A percentile compares a stretch with the other conserved stretches of the same genome.
Evolutionary conservation across 2,888 invertebrate genomes (phyloP).

Genomic region (Leuctra nigra): DNA sequence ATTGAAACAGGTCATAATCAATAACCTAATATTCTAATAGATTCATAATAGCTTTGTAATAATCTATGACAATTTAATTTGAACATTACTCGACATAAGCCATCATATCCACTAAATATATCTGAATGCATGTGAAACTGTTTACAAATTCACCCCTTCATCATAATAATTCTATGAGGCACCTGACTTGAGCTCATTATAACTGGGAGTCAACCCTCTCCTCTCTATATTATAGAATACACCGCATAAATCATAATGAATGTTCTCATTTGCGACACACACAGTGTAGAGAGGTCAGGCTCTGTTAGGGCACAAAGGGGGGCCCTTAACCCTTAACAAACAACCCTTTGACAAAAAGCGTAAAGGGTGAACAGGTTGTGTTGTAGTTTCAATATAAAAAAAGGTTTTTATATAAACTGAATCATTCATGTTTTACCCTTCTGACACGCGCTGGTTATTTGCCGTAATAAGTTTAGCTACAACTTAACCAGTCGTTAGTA

Average conservation of each 20-base stretch:
- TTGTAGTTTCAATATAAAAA: constrained; percentile 14
- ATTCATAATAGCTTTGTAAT: too few relatives aligned
- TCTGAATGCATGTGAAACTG: too few relatives aligned
- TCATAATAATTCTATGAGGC: too few relatives aligned
- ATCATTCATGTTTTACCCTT: constrained; percentile 3
- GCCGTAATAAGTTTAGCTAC: constrained; percentile 13
- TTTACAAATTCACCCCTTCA: too few relatives aligned
- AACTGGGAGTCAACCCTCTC: too few relatives aligned
- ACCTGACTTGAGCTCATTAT: too few relatives aligned
- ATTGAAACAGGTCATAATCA: too few relatives aligned
- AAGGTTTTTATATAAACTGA: neutral
- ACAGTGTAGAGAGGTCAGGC: neutral
- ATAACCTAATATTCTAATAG: too few relatives aligned
- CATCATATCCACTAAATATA: too few relatives aligned
- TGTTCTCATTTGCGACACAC: neutral
- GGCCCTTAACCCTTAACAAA: constrained; percentile 16
- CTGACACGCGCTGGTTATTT: neutral
- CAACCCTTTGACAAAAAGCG: constrained; percentile 15
- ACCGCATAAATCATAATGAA: constrained; percentile 4
- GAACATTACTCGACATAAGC: too few relatives aligned
- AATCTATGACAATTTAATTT: too few relatives aligned
- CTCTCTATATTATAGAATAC: constrained; percentile 2
- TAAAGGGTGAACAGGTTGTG: constrained; percentile 16
- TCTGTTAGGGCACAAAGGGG: constrained; percentile 8
- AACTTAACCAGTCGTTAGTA: constrained; percentile 16